Evolutionary conservation across 2,888 invertebrate species (phyloP).

Genomic region (Epiperipatus broadwayi): DNA sequence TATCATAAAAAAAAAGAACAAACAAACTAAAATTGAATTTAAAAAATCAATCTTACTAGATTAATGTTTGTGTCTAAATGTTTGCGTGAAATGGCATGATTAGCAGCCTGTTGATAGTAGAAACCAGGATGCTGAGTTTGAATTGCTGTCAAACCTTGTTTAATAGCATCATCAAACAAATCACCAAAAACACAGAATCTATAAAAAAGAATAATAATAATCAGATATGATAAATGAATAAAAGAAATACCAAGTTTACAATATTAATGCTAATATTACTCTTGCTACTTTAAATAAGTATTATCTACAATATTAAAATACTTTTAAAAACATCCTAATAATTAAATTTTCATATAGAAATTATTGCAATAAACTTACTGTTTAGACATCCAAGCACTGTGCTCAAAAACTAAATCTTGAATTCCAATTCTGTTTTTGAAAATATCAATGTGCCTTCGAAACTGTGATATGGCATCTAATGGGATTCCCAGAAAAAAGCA

Average conservation of each 20-base stretch:
- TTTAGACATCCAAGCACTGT: slow-evolving; percentile 81
- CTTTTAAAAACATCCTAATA: no score
- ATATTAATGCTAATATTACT: no score
- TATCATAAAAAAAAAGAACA: no score
- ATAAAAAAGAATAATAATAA: slow-evolving; percentile 4
- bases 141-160: slow-evolving; percentile 69
- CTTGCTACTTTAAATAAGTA: no score
- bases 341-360: no score
- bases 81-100: slow-evolving; percentile 54
- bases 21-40: no score
- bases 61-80: no score
- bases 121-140: slow-evolving; percentile 94
- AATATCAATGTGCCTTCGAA: slow-evolving; percentile 71
- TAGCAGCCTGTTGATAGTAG: slow-evolving; percentile 86
- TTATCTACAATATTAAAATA: no score
- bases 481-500: slow-evolving; percentile 73
- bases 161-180: slow-evolving; percentile 84
- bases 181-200: slow-evolving; percentile 49
- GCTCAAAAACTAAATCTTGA: slow-evolving; percentile 72
- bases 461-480: slow-evolving; percentile 82
- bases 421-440: slow-evolving; percentile 55
- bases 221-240: no score
- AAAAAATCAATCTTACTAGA: background rate
- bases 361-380: no score
- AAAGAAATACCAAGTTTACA: no score